phyloP scores from a whole-genome alignment of 2,797 vertebrate species.

The Scyliorhinus canicula region DNA sequence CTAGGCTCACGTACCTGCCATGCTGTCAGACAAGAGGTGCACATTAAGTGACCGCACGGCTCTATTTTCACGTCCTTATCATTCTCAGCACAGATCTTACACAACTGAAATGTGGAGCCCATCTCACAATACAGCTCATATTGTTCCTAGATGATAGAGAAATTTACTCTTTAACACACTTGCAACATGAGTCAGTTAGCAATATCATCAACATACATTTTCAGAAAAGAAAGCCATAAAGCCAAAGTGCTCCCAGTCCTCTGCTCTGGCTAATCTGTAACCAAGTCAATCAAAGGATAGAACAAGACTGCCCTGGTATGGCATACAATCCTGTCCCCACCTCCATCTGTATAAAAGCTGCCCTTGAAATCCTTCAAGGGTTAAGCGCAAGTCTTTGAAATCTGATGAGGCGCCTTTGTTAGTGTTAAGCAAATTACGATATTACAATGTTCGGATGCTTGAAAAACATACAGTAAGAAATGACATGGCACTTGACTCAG shows the following conservation, averaged over 20 bases:
- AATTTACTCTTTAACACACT: neutral
- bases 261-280: neutral
- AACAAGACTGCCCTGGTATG: too few species aligned
- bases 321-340: neutral
- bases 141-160: constrained; percentile 59
- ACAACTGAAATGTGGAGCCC: constrained; percentile 72
- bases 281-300: neutral
- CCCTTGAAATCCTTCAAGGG: neutral
- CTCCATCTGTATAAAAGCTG: neutral
- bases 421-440: neutral
- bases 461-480: neutral
- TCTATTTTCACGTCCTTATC: constrained; percentile 76
- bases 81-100: constrained; percentile 74
- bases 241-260: neutral
- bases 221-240: neutral
- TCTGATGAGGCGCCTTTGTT: neutral
- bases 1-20: constrained; percentile 61
- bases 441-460: neutral
- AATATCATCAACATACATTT: neutral
- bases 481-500: neutral
- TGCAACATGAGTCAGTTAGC: neutral
- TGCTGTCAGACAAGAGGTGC: constrained; percentile 68
- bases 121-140: constrained; percentile 76
- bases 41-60: constrained; percentile 72
- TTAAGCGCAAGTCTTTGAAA: too few species aligned